Evolutionary conservation across 2,797 vertebrate genomes (phyloP).

Genomic region (Cryptoprocta ferox): DNA sequence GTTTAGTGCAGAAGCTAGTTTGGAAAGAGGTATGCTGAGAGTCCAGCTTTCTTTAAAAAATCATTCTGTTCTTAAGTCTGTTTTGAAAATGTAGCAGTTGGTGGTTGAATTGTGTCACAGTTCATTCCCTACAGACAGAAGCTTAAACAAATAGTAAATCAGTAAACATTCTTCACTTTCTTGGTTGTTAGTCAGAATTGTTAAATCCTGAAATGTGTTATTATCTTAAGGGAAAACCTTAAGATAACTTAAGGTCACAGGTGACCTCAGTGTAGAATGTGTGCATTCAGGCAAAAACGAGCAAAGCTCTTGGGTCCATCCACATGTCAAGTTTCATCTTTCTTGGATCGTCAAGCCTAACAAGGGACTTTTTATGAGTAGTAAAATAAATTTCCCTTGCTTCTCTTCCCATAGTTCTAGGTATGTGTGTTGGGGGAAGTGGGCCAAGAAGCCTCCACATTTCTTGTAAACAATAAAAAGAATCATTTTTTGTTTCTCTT

Average conservation of each 20-base stretch:
- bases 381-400: slow-evolving; percentile 21
- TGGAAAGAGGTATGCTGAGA: background rate
- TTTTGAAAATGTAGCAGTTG: slow-evolving; percentile 65
- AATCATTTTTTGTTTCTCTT: slow-evolving; percentile 10
- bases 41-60: slow-evolving; percentile 40
- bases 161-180: slow-evolving; percentile 21
- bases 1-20: background rate
- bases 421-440: background rate
- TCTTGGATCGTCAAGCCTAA: background rate
- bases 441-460: background rate
- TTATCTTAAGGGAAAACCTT: background rate
- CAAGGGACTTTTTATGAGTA: background rate
- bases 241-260: too few relatives aligned
- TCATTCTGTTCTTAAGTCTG: slow-evolving; percentile 20
- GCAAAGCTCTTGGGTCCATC: background rate
- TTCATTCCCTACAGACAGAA: slow-evolving; percentile 50
- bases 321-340: background rate
- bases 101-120: slow-evolving; percentile 78
- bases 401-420: background rate
- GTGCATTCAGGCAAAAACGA: slow-evolving; percentile 9
- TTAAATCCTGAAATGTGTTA: slow-evolving; percentile 43
- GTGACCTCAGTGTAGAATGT: background rate
- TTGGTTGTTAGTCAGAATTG: slow-evolving; percentile 36
- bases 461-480: background rate
- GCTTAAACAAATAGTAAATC: slow-evolving; percentile 52